Percentiles rank a stretch among this genome's conserved stretches.
phyloP scores from a whole-genome alignment of 2,113 vertebrate species.

The Pseudopipra pipra region DNA sequence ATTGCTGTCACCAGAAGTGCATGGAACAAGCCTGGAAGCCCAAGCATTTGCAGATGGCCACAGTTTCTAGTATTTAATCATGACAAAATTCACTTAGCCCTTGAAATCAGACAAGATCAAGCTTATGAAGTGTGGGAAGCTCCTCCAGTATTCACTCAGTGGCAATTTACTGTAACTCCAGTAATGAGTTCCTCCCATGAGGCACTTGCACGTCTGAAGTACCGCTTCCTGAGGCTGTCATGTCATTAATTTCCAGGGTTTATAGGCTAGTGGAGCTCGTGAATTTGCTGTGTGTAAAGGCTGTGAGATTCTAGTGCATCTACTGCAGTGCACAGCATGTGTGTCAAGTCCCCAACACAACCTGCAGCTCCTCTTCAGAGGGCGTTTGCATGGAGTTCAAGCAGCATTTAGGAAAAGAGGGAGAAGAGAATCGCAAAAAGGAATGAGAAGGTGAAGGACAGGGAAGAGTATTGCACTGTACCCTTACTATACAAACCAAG shows the following conservation, averaged over 20 bases:
- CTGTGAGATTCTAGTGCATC: background rate
- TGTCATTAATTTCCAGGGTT: conserved; percentile 40
- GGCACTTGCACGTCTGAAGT: background rate
- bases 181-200: conserved; percentile 46
- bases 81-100: conserved; percentile 5
- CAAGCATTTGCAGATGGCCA: background rate
- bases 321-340: background rate
- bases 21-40: background rate
- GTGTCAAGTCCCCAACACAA: background rate
- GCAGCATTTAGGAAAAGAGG: background rate
- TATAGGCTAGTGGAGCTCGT: background rate
- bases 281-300: background rate
- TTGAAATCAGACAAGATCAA: conserved; percentile 1
- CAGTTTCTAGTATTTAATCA: background rate
- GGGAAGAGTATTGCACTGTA: background rate
- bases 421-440: background rate
- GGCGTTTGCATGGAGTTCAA: background rate
- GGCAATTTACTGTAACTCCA: conserved; percentile 52
- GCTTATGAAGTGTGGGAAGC: conserved; percentile 11
- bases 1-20: background rate
- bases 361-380: background rate
- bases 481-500: background rate
- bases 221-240: conserved; percentile 23
- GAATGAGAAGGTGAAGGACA: background rate
- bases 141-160: conserved; percentile 14